Base-by-base conservation (phyloP, 1,140 invertebrate genomes). In the Aethina tumida region DNA sequence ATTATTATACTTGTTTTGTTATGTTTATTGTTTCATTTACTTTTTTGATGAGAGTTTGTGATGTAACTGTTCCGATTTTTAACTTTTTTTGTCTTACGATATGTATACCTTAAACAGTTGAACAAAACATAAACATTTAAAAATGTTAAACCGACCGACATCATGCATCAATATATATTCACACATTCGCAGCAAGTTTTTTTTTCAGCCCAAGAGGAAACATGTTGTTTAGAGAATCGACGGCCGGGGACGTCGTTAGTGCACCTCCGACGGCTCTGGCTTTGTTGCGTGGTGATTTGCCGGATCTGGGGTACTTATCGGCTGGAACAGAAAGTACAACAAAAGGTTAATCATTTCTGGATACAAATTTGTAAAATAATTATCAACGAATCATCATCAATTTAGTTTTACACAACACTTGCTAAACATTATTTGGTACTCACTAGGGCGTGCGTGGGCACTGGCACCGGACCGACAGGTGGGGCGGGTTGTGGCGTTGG, bases 271-370 rank as follows among this genome's bases (percentile, higher is more conserved):
- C 35, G 64, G 62, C 62, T 76, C 74, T 47, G 73, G 70, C 60
- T 77, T 73, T 32, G 56, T 64, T 56, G 73, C 64, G 60, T 73
- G 72, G 58, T 75, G 75, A 57, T 76, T 77, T 44, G 72, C 70
- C 56, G 69, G 69, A 56, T 76, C 74, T 49, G 70, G 69, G 42
- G 72, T 71, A 65, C 69, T 75, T 56, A 76, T 66, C 45, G 74
- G 72, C 73, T 74, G 66, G 3, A 60, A 60, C 40, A 35, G 13
- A n/a, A 31, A 14, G 16, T 15, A 36, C 40, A 10, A 13, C 5
- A 26, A 26, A 26, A 10, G 5, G n/a, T 26, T 10, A 26, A 10
- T 2, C 6, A 24, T 24, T 26, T 2, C n/a, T 26, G n/a, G n/a
- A 26, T 26, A 3, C 14, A 26, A 26, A 31, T 8, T 31, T n/a